Base-by-base conservation (phyloP, 2,888 invertebrate genomes). In the Horisme vitalbata region DNA sequence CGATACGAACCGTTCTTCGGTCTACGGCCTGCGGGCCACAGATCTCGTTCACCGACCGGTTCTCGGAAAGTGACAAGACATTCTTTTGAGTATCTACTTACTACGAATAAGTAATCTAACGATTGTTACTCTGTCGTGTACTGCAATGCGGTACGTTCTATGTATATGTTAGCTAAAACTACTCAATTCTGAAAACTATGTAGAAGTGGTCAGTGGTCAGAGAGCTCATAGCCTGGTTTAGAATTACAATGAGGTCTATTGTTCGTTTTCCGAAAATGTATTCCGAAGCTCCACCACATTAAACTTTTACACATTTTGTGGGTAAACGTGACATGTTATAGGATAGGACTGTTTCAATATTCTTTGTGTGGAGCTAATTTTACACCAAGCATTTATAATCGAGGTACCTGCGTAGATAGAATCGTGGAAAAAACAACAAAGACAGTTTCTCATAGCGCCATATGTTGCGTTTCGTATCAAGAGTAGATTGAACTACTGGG, bases 21-120 rank as follows among this genome's bases (percentile, higher is more conserved):
- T 45, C 46, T 56, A 52, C 47, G 36, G 32, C 26, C 57, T 50
- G 47, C 36, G 37, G 46, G 48, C 58, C 54, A 61, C 56, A 63
- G 65, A 71, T 69, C 74, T 68, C 68, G 68, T 58, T 63, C 67
- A 59, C 46, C 55, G 72, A 82, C 80, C 81, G 81, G 82, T 85
- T 84, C 78, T 76, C 60, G 68, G 79, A 81, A 85, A 73, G 72
- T 78, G 71, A 82, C 76, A 69, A 70, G 71, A 73, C 75, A 75
- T 81, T 79, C 71, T 65, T 72, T 66, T 54, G 64, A 70, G 58
- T 63, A 64, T 57, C 62, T 63, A 56, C 46, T 50, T 63, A 59
- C 52, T 52, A 60, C 49, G 52, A 64, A 59, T 56, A 46, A 51
- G 50, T 51, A 55, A 58, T 54, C 41, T 43, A 46, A 50, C 45